phyloP scores from a whole-genome alignment of 2,888 invertebrate species.

The Brachylomia viminalis region DNA sequence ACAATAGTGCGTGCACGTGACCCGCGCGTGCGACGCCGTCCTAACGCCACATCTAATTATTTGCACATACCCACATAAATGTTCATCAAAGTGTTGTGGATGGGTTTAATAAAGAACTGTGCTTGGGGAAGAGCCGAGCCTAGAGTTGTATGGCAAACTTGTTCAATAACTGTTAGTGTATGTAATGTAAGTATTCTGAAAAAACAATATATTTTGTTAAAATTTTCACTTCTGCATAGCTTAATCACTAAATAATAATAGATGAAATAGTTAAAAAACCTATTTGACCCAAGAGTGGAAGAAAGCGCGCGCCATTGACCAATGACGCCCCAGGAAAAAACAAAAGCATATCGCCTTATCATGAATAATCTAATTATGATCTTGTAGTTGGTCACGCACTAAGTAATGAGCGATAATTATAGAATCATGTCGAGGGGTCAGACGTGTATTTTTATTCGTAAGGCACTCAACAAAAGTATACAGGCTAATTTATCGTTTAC shows the following conservation, averaged over 20 bases:
- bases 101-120: slow-evolving; percentile 56
- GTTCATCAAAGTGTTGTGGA: slow-evolving; percentile 67
- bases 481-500: no score
- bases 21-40: slow-evolving; percentile 59
- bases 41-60: slow-evolving; percentile 85
- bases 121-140: not conserved
- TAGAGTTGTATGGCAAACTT: not conserved
- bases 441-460: no score
- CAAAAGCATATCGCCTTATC: slow-evolving; percentile 7
- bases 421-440: not conserved
- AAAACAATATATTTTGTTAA: not conserved
- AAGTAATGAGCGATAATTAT: not conserved
- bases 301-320: not conserved
- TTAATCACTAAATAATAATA: not conserved
- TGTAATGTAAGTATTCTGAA: no score
- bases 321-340: not conserved
- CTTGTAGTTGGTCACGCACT: slow-evolving; percentile 24
- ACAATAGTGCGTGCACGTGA: slow-evolving; percentile 81
- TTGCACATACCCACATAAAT: slow-evolving; percentile 79
- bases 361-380: slow-evolving; percentile 8
- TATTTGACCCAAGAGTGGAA: not conserved
- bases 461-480: no score
- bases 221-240: not conserved
- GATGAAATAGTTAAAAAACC: not conserved
- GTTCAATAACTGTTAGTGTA: not conserved